Evolutionary conservation across 2,113 vertebrate genomes (phyloP), one percentile per base, ranked within the genome.

Genomic region (Alaudala cheleensis): DNA sequence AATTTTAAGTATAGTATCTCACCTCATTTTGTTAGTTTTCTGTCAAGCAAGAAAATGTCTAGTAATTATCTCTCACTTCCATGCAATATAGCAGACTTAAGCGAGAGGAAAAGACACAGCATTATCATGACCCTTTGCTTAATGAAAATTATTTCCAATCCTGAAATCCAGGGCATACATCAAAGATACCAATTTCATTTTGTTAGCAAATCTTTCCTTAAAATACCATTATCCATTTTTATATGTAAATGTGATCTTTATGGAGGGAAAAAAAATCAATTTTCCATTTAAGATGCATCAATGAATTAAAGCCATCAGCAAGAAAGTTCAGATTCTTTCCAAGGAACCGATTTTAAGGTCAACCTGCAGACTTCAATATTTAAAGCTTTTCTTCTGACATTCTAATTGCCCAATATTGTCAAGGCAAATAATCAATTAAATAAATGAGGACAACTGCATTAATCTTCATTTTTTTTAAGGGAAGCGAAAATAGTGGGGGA

Each of bases 271-370:
- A 79, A 86, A 60, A 78, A 74, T 66, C 23, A 33, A 39, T 89
- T 96, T 91, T 72, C 66, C 61, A 92, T 86, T 86, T 90, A 80
- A 90, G 50, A 85, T 76, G 45, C 40, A 87, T 85, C 84, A 81
- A 10, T 76, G 65, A 93, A 94, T 81, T 87, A 89, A 95, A 84
- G 47, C 39, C 53, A 71, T 60, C 53, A 90, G 69, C 66, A 87
- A 90, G 78, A 88, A 93, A 80, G 62, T 65, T 82, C 4, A 8
- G 50, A 56, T 81, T 72, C 37, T 44, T 81, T 71, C 44, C 56
- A 64, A 81, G 70, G 60, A 74, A 54, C 33, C 65, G 50, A 51
- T 42, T 71, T 89, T 64, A 92, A 96, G 65, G 70, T 93, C 90
- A 96, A 37, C 51, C 31, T 56, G 56, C 49, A 79, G 49, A 60